Conservation (phyloP, 2,113 vertebrate species). For the Phalacrocorax carbo region DNA sequence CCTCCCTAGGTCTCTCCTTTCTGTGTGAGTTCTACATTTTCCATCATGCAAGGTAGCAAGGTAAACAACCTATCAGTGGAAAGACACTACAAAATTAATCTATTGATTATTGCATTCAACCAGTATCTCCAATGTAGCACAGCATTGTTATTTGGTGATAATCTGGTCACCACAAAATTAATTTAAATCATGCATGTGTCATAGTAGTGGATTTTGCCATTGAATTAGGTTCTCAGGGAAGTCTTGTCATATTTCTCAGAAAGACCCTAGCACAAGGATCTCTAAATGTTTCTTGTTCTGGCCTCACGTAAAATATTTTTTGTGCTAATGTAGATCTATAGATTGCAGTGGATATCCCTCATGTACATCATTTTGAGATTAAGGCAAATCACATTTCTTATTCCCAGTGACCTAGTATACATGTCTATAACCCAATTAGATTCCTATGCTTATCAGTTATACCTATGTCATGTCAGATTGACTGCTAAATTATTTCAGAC, state of each 20-base stretch:
- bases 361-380: neutral
- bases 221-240: neutral
- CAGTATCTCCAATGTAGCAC: neutral
- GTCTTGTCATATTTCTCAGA: neutral
- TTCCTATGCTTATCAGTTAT: neutral
- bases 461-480: neutral
- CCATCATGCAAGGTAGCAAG: neutral
- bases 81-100: neutral
- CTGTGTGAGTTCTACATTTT: neutral
- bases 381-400: neutral
- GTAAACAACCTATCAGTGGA: neutral
- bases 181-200: neutral
- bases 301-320: neutral
- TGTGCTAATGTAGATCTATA: neutral
- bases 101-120: neutral
- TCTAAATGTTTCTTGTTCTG: neutral
- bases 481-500: neutral
- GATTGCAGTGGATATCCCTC: neutral
- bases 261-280: neutral
- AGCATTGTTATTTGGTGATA: neutral
- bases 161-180: neutral
- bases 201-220: neutral
- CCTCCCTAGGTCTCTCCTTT: neutral
- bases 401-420: neutral
- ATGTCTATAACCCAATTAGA: neutral